Percentiles rank a stretch among this genome's conserved stretches.
Conservation (phyloP, 2,888 invertebrate species). For the Phytoseiulus persimilis region DNA sequence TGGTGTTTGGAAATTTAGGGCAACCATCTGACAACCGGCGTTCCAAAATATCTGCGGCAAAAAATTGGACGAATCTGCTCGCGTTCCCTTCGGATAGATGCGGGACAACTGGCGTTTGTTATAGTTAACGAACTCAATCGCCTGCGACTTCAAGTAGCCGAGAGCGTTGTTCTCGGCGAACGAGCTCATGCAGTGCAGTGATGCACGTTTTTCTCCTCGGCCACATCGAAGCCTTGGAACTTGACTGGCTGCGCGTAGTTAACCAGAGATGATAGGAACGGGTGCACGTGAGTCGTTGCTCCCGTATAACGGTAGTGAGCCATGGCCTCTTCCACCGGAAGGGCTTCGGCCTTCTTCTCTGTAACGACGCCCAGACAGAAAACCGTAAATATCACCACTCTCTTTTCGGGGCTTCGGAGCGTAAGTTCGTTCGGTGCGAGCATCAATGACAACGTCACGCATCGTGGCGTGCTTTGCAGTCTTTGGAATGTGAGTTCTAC, state of each 20-base stretch:
- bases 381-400: neutral
- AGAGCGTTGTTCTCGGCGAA: slow-evolving; percentile 96
- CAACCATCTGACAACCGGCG: slow-evolving; percentile 97
- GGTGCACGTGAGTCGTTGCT: slow-evolving; percentile 97
- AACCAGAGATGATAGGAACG: slow-evolving; percentile 95
- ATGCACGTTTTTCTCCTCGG: slow-evolving; percentile 88
- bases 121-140: slow-evolving; percentile 98
- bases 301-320: slow-evolving; percentile 74
- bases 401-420: slow-evolving; percentile 49
- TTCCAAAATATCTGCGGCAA: slow-evolving; percentile 99
- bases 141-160: slow-evolving; percentile 85
- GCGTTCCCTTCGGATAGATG: slow-evolving; percentile 95
- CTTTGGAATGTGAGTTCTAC: neutral
- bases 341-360: slow-evolving; percentile 50
- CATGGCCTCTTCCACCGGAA: slow-evolving; percentile 49
- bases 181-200: slow-evolving; percentile 99
- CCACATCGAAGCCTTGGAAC: slow-evolving; percentile 93
- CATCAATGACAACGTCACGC: neutral
- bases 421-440: slow-evolving; percentile 46
- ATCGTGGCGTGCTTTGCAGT: neutral
- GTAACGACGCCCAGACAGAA: slow-evolving; percentile 39
- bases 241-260: slow-evolving; percentile 99
- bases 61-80: slow-evolving; percentile 98
- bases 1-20: slow-evolving; percentile 92
- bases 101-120: slow-evolving; percentile 98